Evolutionary conservation across 1,140 invertebrate species (phyloP).

Genomic region (Triops longicaudatus): DNA sequence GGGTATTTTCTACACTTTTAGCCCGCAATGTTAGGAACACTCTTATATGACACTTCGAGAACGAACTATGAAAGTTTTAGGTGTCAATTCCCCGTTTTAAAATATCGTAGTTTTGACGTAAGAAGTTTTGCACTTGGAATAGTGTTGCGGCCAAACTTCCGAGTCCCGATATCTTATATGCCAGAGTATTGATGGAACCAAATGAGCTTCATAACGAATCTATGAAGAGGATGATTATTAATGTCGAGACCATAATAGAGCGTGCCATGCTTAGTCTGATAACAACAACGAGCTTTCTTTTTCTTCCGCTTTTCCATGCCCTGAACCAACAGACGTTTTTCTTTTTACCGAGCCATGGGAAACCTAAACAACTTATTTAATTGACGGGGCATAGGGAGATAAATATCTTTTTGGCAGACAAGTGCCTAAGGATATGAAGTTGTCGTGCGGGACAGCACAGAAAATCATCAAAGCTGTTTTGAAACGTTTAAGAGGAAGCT

Average conservation of each 20-base stretch:
- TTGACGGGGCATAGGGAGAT: neutral
- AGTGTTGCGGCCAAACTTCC: neutral
- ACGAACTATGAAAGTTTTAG: too few relatives aligned
- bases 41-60: too few relatives aligned
- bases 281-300: constrained; percentile 2
- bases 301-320: neutral
- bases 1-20: too few relatives aligned
- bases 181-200: neutral
- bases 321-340: neutral
- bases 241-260: neutral
- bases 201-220: constrained; percentile 8
- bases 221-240: constrained; percentile 15
- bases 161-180: neutral
- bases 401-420: neutral
- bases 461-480: neutral
- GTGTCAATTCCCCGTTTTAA: neutral
- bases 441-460: neutral
- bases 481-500: too few relatives aligned
- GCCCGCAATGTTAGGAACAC: too few relatives aligned
- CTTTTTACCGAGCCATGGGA: neutral
- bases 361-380: neutral
- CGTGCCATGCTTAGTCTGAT: neutral
- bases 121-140: neutral
- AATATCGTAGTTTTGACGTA: neutral
- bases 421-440: neutral